A percentile compares a stretch with the other conserved stretches of the same genome.
Conservation (phyloP, 2,113 vertebrate genomes). For the Colossoma macropomum region DNA sequence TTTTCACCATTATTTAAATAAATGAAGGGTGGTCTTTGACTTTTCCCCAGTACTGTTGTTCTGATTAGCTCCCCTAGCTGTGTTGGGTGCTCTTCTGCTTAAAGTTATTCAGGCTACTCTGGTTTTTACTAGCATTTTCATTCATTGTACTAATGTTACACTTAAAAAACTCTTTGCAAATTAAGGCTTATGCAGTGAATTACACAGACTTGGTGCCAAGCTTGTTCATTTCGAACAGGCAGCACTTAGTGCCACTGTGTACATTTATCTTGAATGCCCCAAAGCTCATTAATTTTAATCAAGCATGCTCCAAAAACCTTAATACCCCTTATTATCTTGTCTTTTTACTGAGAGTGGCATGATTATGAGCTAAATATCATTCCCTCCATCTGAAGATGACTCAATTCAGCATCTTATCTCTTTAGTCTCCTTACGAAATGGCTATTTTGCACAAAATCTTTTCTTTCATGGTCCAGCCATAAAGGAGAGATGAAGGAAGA, state of each 20-base stretch:
- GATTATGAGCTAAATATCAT: not conserved
- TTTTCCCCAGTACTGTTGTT: no score
- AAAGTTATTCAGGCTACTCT: no score
- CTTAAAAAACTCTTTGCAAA: not conserved
- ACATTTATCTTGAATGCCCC: not conserved
- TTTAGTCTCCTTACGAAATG: not conserved
- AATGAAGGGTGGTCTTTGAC: no score
- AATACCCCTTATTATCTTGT: not conserved
- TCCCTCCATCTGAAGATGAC: not conserved
- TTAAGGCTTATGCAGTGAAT: not conserved
- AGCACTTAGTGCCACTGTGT: not conserved
- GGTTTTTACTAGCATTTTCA: no score
- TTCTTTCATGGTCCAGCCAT: not conserved
- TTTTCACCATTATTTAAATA: no score
- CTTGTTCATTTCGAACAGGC: not conserved
- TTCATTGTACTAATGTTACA: no score
- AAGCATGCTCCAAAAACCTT: not conserved
- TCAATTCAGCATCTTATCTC: not conserved
- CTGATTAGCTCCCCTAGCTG: no score
- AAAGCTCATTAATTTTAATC: slow-evolving; percentile 23
- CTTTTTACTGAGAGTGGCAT: not conserved
- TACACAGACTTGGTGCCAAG: not conserved
- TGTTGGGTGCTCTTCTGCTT: no score
- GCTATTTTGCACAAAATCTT: no score
- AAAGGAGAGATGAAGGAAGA: not conserved